Conservation (phyloP, 2,888 invertebrate genomes). For the Octonoba sinensis region DNA sequence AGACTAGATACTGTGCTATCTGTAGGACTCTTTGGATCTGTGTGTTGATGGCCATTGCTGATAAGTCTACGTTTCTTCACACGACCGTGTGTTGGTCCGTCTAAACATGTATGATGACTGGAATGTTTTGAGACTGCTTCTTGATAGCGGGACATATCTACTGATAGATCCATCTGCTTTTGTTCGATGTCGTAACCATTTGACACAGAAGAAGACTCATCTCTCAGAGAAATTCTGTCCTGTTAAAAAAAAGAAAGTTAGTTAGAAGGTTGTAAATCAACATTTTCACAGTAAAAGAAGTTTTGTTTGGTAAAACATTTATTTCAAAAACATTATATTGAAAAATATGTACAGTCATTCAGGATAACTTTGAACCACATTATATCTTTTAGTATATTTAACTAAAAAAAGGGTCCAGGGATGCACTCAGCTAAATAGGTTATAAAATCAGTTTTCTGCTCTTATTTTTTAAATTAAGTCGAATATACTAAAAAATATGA, state of each 20-base stretch:
- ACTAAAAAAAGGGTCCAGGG: too few relatives aligned
- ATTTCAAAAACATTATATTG: too few relatives aligned
- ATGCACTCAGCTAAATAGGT: too few relatives aligned
- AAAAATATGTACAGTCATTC: too few relatives aligned
- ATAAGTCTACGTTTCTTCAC: constrained; percentile 38
- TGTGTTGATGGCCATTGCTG: constrained; percentile 12
- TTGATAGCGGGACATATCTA: constrained; percentile 32
- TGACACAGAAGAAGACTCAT: background rate
- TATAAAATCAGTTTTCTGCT: too few relatives aligned
- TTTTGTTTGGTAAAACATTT: background rate
- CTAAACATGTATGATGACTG: constrained; percentile 35
- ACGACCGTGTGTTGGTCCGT: constrained; percentile 19
- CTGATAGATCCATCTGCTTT: constrained; percentile 46
- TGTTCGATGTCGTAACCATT: constrained; percentile 43
- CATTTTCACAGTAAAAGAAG: background rate
- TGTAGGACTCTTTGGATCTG: constrained; percentile 40
- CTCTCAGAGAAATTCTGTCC: constrained; percentile 40
- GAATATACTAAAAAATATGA: too few relatives aligned
- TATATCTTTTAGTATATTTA: too few relatives aligned
- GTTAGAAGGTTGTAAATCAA: background rate
- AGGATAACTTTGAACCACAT: too few relatives aligned
- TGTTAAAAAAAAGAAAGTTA: background rate
- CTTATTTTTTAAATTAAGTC: too few relatives aligned
- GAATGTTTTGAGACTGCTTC: constrained; percentile 27
- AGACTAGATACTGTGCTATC: constrained; percentile 36